These are phyloP conservation scores for Nebria ingens DNA, from an alignment of 1,140 invertebrate species.

Conservation along the genomic window DNA sequence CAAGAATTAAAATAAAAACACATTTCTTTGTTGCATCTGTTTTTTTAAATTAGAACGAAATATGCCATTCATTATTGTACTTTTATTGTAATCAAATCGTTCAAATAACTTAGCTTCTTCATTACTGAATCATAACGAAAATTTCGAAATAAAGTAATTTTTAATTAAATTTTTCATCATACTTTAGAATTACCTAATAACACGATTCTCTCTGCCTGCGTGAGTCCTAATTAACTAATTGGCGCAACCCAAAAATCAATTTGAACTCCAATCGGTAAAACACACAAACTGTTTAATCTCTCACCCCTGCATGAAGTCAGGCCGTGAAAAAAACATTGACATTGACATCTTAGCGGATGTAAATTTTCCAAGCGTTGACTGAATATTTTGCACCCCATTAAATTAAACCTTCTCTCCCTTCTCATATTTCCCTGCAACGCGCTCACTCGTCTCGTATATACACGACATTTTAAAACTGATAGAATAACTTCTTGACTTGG, in stretches of 20 bases:
- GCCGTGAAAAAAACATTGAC: background rate
- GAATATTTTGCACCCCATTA: constrained; percentile 9
- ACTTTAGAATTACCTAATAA: no score
- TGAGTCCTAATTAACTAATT: constrained; percentile 7
- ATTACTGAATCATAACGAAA: no score
- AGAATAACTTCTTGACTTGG: constrained; percentile 8
- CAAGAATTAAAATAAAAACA: no score
- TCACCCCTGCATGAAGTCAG: background rate
- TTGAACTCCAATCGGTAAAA: background rate
- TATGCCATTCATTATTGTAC: no score
- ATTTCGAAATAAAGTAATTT: no score
- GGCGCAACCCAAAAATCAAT: background rate
- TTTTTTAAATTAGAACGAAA: no score
- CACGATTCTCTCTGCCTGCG: background rate
- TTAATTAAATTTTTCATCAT: no score
- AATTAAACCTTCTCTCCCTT: constrained; percentile 6
- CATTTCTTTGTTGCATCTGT: no score
- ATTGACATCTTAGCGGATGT: background rate
- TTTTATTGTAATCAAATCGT: no score
- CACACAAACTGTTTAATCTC: background rate
- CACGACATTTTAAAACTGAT: constrained; percentile 5
- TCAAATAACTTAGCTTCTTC: no score
- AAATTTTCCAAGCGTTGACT: background rate
- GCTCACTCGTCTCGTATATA: no score
- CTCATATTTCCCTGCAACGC: no score